phyloP scores from a whole-genome alignment of 2,888 invertebrate genomes.

The Nomada ruficornis region DNA sequence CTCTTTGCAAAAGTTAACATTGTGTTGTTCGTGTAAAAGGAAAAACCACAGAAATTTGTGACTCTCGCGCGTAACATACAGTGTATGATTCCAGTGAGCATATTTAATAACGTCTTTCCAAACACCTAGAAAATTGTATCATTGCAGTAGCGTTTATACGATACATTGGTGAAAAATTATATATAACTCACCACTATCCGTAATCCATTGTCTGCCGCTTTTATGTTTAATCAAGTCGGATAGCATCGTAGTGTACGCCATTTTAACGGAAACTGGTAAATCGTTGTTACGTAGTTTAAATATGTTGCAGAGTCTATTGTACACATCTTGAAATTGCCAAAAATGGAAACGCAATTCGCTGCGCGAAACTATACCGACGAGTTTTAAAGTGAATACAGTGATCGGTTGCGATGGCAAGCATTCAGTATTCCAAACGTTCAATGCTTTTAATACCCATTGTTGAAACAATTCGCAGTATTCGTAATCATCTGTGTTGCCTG shows the following conservation, averaged over 20 bases:
- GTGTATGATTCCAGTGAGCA: slow-evolving; percentile 88
- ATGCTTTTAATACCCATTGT: slow-evolving; percentile 77
- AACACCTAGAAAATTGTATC: slow-evolving; percentile 79
- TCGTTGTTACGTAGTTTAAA: slow-evolving; percentile 80
- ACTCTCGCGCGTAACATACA: slow-evolving; percentile 89
- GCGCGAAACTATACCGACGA: slow-evolving; percentile 86
- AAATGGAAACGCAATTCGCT: slow-evolving; percentile 87
- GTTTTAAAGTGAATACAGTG: slow-evolving; percentile 87
- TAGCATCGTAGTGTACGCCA: slow-evolving; percentile 89
- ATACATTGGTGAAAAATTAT: background rate
- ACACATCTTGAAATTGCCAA: slow-evolving; percentile 85
- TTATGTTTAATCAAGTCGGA: slow-evolving; percentile 87
- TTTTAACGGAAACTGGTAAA: slow-evolving; percentile 87
- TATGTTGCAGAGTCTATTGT: slow-evolving; percentile 79
- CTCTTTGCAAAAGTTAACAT: slow-evolving; percentile 84
- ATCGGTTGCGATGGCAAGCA: slow-evolving; percentile 84
- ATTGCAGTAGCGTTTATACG: background rate
- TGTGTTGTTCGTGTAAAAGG: slow-evolving; percentile 74
- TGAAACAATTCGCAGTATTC: slow-evolving; percentile 67
- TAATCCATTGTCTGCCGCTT: slow-evolving; percentile 88
- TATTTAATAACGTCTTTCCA: slow-evolving; percentile 89
- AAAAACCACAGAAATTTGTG: slow-evolving; percentile 86
- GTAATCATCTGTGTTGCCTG: slow-evolving; percentile 61
- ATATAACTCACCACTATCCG: slow-evolving; percentile 70
- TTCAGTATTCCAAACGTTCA: slow-evolving; percentile 74